phyloP scores from a whole-genome alignment of 2,888 invertebrate species.

The Agrochola lychnidis region DNA sequence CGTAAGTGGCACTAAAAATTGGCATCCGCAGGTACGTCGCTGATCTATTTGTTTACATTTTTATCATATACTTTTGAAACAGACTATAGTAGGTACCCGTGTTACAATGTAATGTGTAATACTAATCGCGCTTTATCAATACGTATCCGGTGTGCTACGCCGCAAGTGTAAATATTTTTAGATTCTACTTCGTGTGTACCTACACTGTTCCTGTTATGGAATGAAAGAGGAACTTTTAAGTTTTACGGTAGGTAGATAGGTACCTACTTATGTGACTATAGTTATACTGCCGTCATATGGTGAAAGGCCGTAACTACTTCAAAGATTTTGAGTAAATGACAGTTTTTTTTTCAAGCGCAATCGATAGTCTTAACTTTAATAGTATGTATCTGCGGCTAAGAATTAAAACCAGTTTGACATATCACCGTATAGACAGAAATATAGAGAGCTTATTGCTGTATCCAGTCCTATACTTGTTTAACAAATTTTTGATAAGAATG shows the following conservation, averaged over 20 bases:
- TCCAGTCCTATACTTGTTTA: too few relatives aligned
- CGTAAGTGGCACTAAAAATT: not conserved
- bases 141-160: constrained; percentile 55
- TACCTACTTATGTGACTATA: not conserved
- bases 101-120: constrained; percentile 61
- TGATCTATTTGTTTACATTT: not conserved
- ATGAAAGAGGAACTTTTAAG: constrained; percentile 18
- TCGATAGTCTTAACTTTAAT: too few relatives aligned
- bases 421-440: too few relatives aligned
- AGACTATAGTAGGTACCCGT: constrained; percentile 34
- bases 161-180: constrained; percentile 40
- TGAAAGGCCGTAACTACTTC: too few relatives aligned
- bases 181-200: constrained; percentile 7
- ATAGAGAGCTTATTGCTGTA: too few relatives aligned
- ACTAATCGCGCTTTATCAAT: constrained; percentile 63
- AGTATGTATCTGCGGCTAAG: too few relatives aligned
- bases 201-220: constrained; percentile 31
- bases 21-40: not conserved
- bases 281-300: too few relatives aligned
- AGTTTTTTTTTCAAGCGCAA: too few relatives aligned
- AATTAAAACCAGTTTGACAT: too few relatives aligned
- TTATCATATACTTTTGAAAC: not conserved
- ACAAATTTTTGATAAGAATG: too few relatives aligned
- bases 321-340: too few relatives aligned
- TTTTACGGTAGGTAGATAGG: not conserved